Percentiles rank a stretch among this genome's conserved stretches.
Conservation (phyloP, 2,888 invertebrate genomes). For the Tetranychus truncatus region DNA sequence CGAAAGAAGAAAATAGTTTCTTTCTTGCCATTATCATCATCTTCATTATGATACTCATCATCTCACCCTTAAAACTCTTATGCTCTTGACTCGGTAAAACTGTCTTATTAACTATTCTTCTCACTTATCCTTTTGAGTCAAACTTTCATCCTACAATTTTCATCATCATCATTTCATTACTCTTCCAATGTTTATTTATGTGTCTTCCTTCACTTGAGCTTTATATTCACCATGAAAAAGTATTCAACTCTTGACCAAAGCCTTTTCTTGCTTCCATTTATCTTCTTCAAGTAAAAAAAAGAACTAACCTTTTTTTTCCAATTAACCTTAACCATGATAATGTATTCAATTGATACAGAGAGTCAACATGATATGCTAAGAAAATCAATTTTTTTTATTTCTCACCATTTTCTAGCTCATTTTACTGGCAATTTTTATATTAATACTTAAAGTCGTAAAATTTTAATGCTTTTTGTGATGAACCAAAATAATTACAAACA, state of each 20-base stretch:
- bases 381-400: not conserved
- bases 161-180: not conserved
- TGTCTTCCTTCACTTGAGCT: not conserved
- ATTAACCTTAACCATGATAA: not conserved
- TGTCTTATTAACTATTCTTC: slow-evolving; percentile 1
- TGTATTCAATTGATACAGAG: not conserved
- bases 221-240: too few species aligned
- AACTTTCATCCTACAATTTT: not conserved
- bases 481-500: not conserved
- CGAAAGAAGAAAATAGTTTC: not conserved
- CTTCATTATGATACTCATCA: not conserved
- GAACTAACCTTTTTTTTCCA: not conserved
- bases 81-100: not conserved
- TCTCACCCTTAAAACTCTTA: not conserved
- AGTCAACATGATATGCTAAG: not conserved
- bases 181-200: not conserved
- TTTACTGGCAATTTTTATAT: not conserved
- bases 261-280: not conserved
- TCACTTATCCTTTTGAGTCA: not conserved
- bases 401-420: not conserved
- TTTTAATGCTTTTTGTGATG: too few species aligned
- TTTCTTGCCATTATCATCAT: not conserved
- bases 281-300: not conserved
- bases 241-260: too few species aligned
- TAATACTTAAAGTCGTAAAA: not conserved